A percentile compares a stretch with the other conserved stretches of the same genome.
phyloP scores from a whole-genome alignment of 2,888 invertebrate species.

The Trichogramma dendrolimi region DNA sequence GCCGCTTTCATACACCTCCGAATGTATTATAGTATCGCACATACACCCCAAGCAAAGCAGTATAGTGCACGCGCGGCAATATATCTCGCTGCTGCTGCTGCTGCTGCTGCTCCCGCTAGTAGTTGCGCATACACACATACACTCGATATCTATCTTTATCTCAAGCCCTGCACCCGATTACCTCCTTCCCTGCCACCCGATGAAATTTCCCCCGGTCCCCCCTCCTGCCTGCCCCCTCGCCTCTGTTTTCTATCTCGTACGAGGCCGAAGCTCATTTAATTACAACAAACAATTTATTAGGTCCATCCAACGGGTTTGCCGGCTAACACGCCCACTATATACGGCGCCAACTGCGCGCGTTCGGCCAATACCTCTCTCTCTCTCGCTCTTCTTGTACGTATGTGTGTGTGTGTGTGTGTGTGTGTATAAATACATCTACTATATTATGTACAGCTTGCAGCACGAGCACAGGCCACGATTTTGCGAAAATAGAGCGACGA shows the following conservation, averaged over 20 bases:
- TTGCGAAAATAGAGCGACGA: constrained; percentile 25
- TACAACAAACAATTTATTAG: constrained; percentile 53
- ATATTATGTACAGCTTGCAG: constrained; percentile 18
- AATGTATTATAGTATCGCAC: too few relatives aligned
- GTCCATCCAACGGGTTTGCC: constrained; percentile 44
- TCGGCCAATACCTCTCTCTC: neutral
- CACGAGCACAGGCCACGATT: constrained; percentile 20
- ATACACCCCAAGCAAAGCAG: too few relatives aligned
- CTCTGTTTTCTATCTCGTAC: constrained; percentile 15
- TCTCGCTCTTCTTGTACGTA: neutral
- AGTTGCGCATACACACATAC: too few relatives aligned
- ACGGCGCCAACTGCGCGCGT: constrained; percentile 40
- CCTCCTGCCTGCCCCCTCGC: constrained; percentile 12
- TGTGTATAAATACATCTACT: constrained; percentile 10
- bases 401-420: neutral
- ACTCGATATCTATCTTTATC: constrained; percentile 23
- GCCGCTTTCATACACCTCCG: too few relatives aligned
- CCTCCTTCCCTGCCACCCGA: constrained; percentile 7
- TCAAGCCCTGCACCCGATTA: constrained; percentile 8
- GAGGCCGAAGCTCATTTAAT: constrained; percentile 48
- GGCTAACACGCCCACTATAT: constrained; percentile 39
- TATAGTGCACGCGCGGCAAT: too few relatives aligned
- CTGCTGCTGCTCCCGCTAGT: too few relatives aligned
- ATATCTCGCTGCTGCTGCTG: too few relatives aligned
- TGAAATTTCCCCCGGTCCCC: neutral